Percentiles rank a stretch among this genome's conserved stretches.
Conservation (phyloP, 2,797 vertebrate species). For the Macropodus opercularis region DNA sequence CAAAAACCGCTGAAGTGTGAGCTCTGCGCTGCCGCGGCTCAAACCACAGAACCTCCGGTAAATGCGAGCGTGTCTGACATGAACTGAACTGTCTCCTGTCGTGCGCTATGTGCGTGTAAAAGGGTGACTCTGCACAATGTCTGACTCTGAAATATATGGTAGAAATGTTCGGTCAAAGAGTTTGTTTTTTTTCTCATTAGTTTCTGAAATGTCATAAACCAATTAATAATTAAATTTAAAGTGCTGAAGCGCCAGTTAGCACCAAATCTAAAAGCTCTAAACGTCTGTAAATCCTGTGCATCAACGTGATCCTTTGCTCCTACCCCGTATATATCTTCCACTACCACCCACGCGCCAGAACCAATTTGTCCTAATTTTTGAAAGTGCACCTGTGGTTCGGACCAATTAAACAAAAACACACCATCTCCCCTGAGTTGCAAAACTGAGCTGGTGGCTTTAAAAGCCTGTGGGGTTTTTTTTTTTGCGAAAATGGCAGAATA, state of each 20-base stretch:
- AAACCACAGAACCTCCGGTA: too few relatives aligned
- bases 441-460: constrained; percentile 33
- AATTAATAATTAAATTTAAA: too few relatives aligned
- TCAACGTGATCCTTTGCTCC: neutral
- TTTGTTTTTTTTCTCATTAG: neutral
- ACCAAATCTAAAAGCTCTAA: too few relatives aligned
- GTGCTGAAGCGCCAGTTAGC: too few relatives aligned
- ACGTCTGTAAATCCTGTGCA: too few relatives aligned
- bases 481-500: constrained; percentile 42
- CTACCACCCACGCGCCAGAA: neutral
- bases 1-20: constrained; percentile 1
- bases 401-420: constrained; percentile 36
- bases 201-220: neutral
- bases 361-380: neutral
- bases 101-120: too few relatives aligned
- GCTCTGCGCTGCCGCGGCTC: too few relatives aligned
- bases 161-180: too few relatives aligned
- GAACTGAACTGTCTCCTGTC: too few relatives aligned
- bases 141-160: too few relatives aligned
- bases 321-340: neutral
- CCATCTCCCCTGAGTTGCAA: constrained; percentile 3
- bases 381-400: constrained; percentile 8
- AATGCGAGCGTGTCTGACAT: too few relatives aligned
- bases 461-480: constrained; percentile 47
- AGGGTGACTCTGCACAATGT: too few relatives aligned